These are phyloP conservation scores for Valencia hispanica DNA, from an alignment of 2,797 vertebrate species.

Conservation along the genomic window DNA sequence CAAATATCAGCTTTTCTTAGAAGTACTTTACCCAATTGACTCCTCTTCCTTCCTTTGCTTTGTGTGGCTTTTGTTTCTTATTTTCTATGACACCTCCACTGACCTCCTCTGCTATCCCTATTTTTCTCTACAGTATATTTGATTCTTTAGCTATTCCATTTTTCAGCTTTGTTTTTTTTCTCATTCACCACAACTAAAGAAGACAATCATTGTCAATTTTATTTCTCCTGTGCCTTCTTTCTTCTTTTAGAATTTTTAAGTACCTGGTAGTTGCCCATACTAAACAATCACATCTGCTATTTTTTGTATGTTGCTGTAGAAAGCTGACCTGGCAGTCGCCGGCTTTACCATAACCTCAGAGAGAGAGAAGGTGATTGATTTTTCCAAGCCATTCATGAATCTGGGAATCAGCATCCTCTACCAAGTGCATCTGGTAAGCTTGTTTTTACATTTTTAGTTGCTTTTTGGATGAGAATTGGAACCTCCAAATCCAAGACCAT, in stretches of 20 bases:
- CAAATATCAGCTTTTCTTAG: neutral
- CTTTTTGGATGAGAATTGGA: no score
- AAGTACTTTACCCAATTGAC: slow-evolving; percentile 3
- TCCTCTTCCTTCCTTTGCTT: slow-evolving; percentile 5
- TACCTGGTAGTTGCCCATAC: neutral
- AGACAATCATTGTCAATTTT: neutral
- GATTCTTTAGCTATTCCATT: neutral
- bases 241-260: neutral
- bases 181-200: neutral
- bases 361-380: slow-evolving; percentile 88
- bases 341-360: slow-evolving; percentile 92
- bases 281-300: slow-evolving; percentile 5
- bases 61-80: neutral
- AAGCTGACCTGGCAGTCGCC: slow-evolving; percentile 89
- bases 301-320: slow-evolving; percentile 65
- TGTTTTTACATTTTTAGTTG: neutral
- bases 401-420: slow-evolving; percentile 93
- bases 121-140: neutral
- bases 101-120: neutral
- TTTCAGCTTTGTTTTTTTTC: neutral
- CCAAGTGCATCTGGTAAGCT: slow-evolving; percentile 86
- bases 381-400: slow-evolving; percentile 92
- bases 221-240: neutral
- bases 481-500: no score
- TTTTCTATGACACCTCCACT: neutral